phyloP scores from a whole-genome alignment of 2,888 invertebrate genomes.

The Galeopsomyia nigrocyanea region DNA sequence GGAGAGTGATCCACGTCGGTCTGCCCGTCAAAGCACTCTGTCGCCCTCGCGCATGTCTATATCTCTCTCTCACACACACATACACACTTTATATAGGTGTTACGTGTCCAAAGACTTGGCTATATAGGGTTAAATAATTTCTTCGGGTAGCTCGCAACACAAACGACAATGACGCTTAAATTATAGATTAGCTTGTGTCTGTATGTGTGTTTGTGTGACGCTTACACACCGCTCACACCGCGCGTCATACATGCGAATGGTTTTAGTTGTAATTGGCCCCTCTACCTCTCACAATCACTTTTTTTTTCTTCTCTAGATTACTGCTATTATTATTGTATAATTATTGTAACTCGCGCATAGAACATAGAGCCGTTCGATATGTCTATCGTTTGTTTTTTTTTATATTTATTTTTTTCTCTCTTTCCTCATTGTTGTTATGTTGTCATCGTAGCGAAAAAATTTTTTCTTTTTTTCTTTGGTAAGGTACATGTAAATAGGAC shows the following conservation, averaged over 20 bases:
- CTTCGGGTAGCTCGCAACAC: too few species aligned
- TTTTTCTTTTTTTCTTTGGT: too few species aligned
- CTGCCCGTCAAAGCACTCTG: constrained; percentile 54
- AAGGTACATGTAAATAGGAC: constrained; percentile 29
- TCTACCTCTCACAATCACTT: constrained; percentile 9
- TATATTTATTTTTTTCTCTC: constrained; percentile 30
- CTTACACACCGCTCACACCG: neutral
- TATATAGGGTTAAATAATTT: too few species aligned
- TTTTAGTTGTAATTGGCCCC: constrained; percentile 19
- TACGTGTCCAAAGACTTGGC: too few species aligned
- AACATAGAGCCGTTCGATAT: neutral
- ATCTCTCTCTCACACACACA: constrained; percentile 34
- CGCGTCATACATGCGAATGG: constrained; percentile 26
- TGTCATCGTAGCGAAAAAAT: constrained; percentile 19
- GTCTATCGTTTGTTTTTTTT: constrained; percentile 37
- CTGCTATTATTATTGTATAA: constrained; percentile 42
- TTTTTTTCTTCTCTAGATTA: constrained; percentile 21
- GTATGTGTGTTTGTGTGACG: too few species aligned
- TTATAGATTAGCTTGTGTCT: too few species aligned
- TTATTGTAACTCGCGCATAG: constrained; percentile 26
- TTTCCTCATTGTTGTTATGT: constrained; percentile 27
- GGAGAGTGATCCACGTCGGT: constrained; percentile 56
- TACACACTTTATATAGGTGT: too few species aligned
- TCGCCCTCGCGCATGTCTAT: constrained; percentile 49
- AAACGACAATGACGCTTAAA: too few species aligned